Evolutionary conservation across 2,888 invertebrate genomes (phyloP), one percentile per base, ranked within the genome.

Genomic region (Agonum fuliginosum): DNA sequence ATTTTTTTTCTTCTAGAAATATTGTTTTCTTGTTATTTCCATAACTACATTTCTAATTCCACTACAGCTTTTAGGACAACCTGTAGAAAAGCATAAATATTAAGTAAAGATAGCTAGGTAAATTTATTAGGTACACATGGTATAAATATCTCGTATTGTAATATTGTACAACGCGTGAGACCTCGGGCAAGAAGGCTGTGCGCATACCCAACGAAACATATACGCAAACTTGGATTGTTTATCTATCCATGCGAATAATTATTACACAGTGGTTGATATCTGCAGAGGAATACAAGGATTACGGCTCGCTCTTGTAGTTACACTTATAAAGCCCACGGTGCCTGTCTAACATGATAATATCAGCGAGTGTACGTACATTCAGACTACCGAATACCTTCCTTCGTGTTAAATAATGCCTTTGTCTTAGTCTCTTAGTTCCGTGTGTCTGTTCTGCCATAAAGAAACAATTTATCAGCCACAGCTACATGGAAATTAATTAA

Each of bases 401-500:
- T 71, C 19, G 24, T 51, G 71, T 71, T 71, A 71, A 71, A 71
- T 71, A 71, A 71, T 65, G 30, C 62, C 74, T 62, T 74, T 74
- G 74, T 74, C 48, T 51, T 46, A 22, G 51, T 51, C 22, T 74
- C 48, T 51, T 46, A 22, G 51, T 51, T 54, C 54, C 17, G 24
- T 54, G 54, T 54, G 46, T 46, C 58, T 73, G 54, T 62, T 17
- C 46, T 12, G 41, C 58, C 74, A 58, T 75, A 75, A 75, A 75
- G 75, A 75, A 75, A 75, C 75, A 75, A 75, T 75, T 75, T 75
- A 75, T 75, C 75, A 67, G 75, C 75, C 67, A 34, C 48, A 62
- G 73, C 46, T 46, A 75, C 75, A 48, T 75, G 75, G 24, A 75
- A 75, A 75, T 75, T 75, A 75, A 75, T 75, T 65, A 75, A 75